phyloP scores from a whole-genome alignment of 2,797 vertebrate species.

The Knipowitschia caucasica region DNA sequence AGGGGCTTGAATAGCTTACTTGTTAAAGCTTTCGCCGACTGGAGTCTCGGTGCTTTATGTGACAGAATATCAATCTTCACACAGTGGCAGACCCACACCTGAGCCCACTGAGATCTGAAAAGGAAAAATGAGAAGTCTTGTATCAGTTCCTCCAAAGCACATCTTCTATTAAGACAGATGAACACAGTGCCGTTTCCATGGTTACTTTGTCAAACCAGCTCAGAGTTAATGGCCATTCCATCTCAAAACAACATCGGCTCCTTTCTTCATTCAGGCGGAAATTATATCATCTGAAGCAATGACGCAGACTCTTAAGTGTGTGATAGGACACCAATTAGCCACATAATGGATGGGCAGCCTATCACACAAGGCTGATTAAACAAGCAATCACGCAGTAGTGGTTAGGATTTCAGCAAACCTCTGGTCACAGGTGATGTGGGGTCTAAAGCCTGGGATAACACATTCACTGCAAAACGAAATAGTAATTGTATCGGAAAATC shows the following conservation, averaged over 20 bases:
- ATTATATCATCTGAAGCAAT: conserved; percentile 63
- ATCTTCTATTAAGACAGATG: conserved; percentile 3
- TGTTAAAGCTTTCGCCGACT: not conserved
- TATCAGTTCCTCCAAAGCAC: not conserved
- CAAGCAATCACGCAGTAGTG: conserved; percentile 60
- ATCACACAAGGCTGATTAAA: conserved; percentile 76
- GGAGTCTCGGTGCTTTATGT: not conserved
- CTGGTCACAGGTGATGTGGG: not conserved
- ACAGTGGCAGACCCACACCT: not conserved
- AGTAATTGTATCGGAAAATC: not conserved
- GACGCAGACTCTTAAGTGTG: conserved; percentile 62
- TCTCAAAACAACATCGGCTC: conserved; percentile 18
- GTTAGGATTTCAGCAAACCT: conserved; percentile 53
- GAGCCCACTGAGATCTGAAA: not conserved
- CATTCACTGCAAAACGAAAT: not conserved
- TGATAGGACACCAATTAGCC: conserved; percentile 75
- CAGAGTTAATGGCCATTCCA: not conserved
- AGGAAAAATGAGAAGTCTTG: not conserved
- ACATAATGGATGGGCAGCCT: conserved; percentile 71
- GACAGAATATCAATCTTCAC: conserved; percentile 3
- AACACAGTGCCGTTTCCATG: conserved; percentile 5
- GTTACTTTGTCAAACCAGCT: conserved; percentile 5
- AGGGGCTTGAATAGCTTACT: not conserved
- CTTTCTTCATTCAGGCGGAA: conserved; percentile 55
- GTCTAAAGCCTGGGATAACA: not conserved